Conservation (phyloP, 2,888 invertebrate genomes). For the Harpagoxenus sublaevis region DNA sequence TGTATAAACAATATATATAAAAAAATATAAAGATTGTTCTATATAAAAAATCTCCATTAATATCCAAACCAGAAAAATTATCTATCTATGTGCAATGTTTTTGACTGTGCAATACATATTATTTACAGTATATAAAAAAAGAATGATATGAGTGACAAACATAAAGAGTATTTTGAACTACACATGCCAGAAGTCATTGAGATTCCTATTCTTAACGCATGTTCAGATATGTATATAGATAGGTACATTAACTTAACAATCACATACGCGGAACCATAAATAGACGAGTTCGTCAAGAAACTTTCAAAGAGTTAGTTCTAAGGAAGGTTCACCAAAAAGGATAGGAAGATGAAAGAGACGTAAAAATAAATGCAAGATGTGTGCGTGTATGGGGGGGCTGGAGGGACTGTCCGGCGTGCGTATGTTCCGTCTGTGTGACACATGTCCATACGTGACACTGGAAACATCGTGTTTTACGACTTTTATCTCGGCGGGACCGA, state of each 20-base stretch:
- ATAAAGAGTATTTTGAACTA: not conserved
- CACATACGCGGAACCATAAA: not conserved
- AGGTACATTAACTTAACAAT: not conserved
- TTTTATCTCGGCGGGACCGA: not conserved
- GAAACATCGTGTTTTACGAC: not conserved
- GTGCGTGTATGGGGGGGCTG: no score
- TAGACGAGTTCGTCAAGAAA: not conserved
- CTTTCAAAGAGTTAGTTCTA: not conserved
- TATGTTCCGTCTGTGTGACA: not conserved
- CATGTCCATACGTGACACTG: conserved; percentile 29
- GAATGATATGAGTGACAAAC: not conserved
- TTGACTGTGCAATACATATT: not conserved
- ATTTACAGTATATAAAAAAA: not conserved
- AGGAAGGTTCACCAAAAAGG: not conserved
- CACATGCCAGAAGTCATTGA: not conserved
- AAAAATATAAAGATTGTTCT: no score
- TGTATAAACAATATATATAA: not conserved
- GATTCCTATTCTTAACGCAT: not conserved
- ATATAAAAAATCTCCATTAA: not conserved
- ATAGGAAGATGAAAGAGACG: not conserved
- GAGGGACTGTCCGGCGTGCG: not conserved
- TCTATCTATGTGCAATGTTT: not conserved
- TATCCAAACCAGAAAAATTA: not conserved
- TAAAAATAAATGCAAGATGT: conserved; percentile 34
- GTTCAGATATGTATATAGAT: not conserved